phyloP scores from a whole-genome alignment of 2,888 invertebrate species.

The Eucera pruinosa region DNA sequence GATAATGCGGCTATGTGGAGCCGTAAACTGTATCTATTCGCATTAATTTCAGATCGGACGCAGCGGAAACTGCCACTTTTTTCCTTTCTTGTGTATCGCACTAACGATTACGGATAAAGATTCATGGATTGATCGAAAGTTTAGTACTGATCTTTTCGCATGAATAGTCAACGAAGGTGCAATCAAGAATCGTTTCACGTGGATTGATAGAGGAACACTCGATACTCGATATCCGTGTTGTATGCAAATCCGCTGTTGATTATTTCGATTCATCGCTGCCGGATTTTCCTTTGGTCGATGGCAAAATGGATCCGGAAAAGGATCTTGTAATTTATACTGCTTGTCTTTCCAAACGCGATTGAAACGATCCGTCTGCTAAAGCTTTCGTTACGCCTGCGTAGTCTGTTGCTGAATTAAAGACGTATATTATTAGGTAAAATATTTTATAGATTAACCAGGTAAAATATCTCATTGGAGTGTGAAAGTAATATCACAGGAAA shows the following conservation, averaged over 20 bases:
- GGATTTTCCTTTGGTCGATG: slow-evolving; percentile 25
- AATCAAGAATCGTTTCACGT: slow-evolving; percentile 69
- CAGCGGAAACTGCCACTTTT: background rate
- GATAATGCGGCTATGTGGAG: slow-evolving; percentile 16
- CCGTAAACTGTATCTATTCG: background rate
- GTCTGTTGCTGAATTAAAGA: too few relatives aligned
- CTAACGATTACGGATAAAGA: slow-evolving; percentile 53
- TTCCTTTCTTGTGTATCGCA: background rate
- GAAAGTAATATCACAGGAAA: background rate
- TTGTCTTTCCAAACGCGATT: slow-evolving; percentile 11
- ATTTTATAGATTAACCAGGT: background rate
- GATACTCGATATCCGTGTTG: slow-evolving; percentile 48
- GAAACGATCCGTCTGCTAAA: background rate
- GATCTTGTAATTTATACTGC: slow-evolving; percentile 37
- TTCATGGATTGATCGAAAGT: slow-evolving; percentile 54
- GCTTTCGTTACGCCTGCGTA: background rate
- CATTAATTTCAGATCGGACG: background rate
- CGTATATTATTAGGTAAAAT: background rate
- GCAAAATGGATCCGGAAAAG: slow-evolving; percentile 12
- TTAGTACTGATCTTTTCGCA: slow-evolving; percentile 37
- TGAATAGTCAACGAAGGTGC: slow-evolving; percentile 49
- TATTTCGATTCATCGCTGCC: slow-evolving; percentile 68
- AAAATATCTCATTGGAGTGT: background rate
- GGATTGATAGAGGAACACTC: slow-evolving; percentile 39
- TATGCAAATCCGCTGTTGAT: slow-evolving; percentile 70